Conservation (phyloP, 2,113 vertebrate genomes). For the Dissostichus mawsoni region DNA sequence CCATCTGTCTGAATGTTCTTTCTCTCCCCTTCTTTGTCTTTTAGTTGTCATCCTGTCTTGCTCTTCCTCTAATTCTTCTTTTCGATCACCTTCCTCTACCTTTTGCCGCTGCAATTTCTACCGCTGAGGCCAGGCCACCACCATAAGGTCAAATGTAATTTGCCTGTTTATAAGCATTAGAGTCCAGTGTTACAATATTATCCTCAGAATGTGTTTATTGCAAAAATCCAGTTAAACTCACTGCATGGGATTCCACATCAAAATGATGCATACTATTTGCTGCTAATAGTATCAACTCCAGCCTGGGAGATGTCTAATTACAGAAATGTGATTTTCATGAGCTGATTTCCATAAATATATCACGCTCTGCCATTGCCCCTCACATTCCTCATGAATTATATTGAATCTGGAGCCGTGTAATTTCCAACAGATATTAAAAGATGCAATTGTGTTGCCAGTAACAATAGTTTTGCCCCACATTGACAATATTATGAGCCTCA, state of each 20-base stretch:
- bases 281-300: constrained; percentile 38
- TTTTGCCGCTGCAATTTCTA: constrained; percentile 13
- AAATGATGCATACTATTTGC: constrained; percentile 39
- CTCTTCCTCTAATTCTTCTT: background rate
- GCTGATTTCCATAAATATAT: constrained; percentile 67
- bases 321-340: constrained; percentile 51
- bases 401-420: constrained; percentile 37
- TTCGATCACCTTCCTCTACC: background rate
- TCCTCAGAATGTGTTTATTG: constrained; percentile 12
- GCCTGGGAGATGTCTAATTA: constrained; percentile 54
- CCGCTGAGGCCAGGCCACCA: constrained; percentile 14
- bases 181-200: background rate
- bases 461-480: constrained; percentile 41
- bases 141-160: constrained; percentile 43
- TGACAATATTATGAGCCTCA: constrained; percentile 42
- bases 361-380: constrained; percentile 17
- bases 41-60: background rate
- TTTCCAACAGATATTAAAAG: constrained; percentile 69
- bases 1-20: constrained; percentile 18
- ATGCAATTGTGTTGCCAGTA: constrained; percentile 53
- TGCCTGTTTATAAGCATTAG: constrained; percentile 20
- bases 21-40: background rate
- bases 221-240: constrained; percentile 1
- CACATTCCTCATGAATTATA: constrained; percentile 63
- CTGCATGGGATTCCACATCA: constrained; percentile 11